phyloP scores from a whole-genome alignment of 2,888 invertebrate species.

The Tolmerus cingulatus region DNA sequence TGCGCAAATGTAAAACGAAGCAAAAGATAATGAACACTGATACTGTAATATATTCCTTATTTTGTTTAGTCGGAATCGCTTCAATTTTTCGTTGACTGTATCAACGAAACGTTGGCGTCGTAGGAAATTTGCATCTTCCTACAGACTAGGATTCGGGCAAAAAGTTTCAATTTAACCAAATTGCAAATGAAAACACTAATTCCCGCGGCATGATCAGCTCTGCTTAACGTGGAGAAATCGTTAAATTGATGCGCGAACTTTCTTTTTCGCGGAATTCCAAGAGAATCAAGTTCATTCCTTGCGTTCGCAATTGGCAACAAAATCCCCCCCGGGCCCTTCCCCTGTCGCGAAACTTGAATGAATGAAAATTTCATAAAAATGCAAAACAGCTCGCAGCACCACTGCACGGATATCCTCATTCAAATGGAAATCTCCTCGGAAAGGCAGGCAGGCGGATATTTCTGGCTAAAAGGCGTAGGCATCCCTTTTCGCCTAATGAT shows the following conservation, averaged over 20 bases:
- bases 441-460: background rate
- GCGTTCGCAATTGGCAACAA: background rate
- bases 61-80: background rate
- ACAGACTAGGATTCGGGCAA: background rate
- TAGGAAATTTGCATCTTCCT: background rate
- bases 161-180: background rate
- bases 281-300: background rate
- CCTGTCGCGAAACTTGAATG: background rate
- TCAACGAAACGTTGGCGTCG: background rate
- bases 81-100: background rate
- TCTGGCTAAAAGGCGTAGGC: background rate
- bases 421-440: conserved; percentile 6
- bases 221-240: background rate
- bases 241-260: background rate
- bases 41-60: background rate
- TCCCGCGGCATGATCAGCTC: background rate
- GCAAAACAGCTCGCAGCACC: conserved; percentile 4
- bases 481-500: conserved; percentile 29
- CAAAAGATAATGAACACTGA: background rate
- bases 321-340: background rate
- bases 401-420: background rate
- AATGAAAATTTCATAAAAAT: conserved; percentile 26
- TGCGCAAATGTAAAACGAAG: background rate
- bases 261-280: background rate
- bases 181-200: background rate